phyloP scores from a whole-genome alignment of 1,140 invertebrate species.

The Frieseomelitta varia region DNA sequence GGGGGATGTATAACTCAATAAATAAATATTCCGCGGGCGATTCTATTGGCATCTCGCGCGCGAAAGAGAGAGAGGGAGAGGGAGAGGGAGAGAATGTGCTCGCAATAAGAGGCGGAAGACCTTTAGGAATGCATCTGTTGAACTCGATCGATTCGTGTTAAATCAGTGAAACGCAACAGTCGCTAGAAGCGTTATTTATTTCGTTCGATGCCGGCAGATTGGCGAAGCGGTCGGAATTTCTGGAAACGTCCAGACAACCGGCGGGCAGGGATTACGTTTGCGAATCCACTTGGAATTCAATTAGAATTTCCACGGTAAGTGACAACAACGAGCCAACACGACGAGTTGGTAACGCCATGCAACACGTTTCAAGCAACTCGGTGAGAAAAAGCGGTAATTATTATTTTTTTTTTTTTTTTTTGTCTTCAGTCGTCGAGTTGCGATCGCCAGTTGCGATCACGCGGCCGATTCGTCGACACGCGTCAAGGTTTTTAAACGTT shows the following conservation, averaged over 20 bases:
- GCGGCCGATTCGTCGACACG: background rate
- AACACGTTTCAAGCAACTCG: background rate
- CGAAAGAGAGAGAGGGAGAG: too few relatives aligned
- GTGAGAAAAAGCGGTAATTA: too few relatives aligned
- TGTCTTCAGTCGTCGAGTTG: background rate
- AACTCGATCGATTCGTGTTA: too few relatives aligned
- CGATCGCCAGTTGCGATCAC: background rate
- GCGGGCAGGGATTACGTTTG: constrained; percentile 51
- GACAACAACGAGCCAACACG: constrained; percentile 14
- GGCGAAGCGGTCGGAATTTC: constrained; percentile 8
- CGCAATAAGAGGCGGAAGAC: background rate
- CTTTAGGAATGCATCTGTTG: background rate
- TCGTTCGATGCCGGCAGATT: background rate
- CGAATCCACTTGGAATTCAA: constrained; percentile 60
- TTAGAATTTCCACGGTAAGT: constrained; percentile 62
- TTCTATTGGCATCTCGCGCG: background rate
- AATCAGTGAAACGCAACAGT: background rate
- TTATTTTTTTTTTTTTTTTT: background rate
- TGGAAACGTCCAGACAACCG: constrained; percentile 41
- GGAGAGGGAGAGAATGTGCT: too few relatives aligned
- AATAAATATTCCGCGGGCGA: background rate
- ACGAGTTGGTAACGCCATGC: background rate
- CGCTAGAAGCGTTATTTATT: background rate
- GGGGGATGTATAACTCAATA: too few relatives aligned
- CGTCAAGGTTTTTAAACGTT: background rate